Evolutionary conservation across 2,888 invertebrate species (phyloP), one percentile per base, ranked within the genome.

Genomic region (Clunio marinus): DNA sequence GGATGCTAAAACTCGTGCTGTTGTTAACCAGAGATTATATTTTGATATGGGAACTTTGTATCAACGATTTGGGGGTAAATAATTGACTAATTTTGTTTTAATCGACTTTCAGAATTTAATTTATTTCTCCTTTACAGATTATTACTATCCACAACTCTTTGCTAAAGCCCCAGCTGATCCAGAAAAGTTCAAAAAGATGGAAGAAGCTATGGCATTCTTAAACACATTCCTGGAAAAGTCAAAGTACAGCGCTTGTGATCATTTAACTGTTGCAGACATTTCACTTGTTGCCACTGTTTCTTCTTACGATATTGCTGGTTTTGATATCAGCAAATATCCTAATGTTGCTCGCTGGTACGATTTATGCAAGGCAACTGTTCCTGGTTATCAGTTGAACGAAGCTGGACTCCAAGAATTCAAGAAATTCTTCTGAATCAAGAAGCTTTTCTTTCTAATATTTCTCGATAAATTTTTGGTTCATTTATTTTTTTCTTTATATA

Each of bases 41-140:
- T 93, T 92, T 77, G 92, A 93, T 74, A 83, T 88, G 74, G 89
- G 88, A 24, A 88, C 86, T 0, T 79, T 94, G 3, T 90, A 87
- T 77, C 81, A 83, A 70, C 51, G 22, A 2, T 17, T 22, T 22
- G 41, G n/a, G 10, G 41, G 41, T 41, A 41, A 41, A 15, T 2
- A 3, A 41, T n/a, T n/a, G 2, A 41, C 32, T 32, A 10, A 32
- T 32, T n/a, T n/a, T n/a, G n/a, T n/a, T n/a, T 41, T 3, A 41
- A n/a, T 10, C 10, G 10, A 41, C 41, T n/a, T n/a, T n/a, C n/a
- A n/a, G n/a, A n/a, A n/a, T n/a, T n/a, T n/a, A n/a, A n/a, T n/a
- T n/a, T 13, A 10, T 41, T 41, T 41, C 15, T 15, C n/a, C 10
- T 41, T n/a, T 41, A 7, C 5, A 2, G 17, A 17, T 2, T 88